Base-by-base conservation (phyloP, 2,888 invertebrate genomes). In the Caenorhabditis sinica region DNA sequence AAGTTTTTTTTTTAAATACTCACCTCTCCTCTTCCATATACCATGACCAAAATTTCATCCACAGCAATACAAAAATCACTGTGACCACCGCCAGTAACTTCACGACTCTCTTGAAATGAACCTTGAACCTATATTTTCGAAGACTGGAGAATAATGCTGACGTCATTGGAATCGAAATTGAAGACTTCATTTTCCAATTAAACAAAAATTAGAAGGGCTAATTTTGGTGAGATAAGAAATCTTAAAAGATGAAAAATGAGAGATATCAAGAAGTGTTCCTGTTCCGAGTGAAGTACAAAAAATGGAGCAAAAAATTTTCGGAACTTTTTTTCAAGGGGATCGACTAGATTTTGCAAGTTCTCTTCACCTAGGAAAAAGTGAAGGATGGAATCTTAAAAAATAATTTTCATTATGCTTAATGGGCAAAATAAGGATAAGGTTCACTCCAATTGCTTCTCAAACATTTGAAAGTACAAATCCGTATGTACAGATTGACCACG, bases 391-490 rank as follows among this genome's bases (percentile, higher is more conserved):
- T 36, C 5, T 36, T 8, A 36, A 36, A 36, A 36, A 8, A 11
- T 36, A 36, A 36, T 36, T 36, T 36, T 36, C 36, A 36, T 11
- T 11, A 36, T 8, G 11, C n/a, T n/a, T n/a, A n/a, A 11, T 40
- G 11, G 6, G 2, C 20, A 56, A 56, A 56, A 56, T 25, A 49
- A 17, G 13, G 28, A 51, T 4, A 58, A n/a, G n/a, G n/a, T 20
- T 43, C 40, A 71, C 36, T 58, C 30, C 58, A 77, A n/a, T 15
- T 77, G 77, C 13, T 63, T 58, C 25, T 63, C 77, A 23, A 79
- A 79, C 77, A 79, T 79, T 53, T 79, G 15, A 43, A 79, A 79
- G 17, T 79, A 79, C 28, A 79, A 36, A 23, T 79, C 71, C 15
- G 77, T 69, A 23, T 79, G 77, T 1, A 30, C 43, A 0, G 61